Conservation (phyloP, 2,888 invertebrate species). For the Ypsolopha sequella region DNA sequence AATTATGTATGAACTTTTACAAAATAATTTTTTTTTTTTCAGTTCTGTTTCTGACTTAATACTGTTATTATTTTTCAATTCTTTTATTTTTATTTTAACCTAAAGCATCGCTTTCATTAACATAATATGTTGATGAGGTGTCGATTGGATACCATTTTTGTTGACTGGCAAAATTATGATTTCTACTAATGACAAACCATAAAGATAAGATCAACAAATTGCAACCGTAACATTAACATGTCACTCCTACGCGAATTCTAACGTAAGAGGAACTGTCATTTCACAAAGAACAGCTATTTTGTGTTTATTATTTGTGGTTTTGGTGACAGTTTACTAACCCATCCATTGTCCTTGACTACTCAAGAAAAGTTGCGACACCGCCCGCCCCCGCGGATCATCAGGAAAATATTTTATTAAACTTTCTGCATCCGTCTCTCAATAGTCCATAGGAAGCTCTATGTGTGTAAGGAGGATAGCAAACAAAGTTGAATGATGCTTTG, state of each 20-base stretch:
- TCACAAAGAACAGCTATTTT: conserved; percentile 26
- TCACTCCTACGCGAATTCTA: background rate
- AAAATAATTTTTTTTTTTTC: no score
- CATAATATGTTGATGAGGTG: no score
- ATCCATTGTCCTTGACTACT: conserved; percentile 44
- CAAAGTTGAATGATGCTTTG: conserved; percentile 38
- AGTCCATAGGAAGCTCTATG: conserved; percentile 19
- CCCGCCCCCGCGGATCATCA: conserved; percentile 31
- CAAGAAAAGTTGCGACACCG: conserved; percentile 38
- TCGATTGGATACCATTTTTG: no score
- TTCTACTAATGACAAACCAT: no score
- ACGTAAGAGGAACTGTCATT: conserved; percentile 31
- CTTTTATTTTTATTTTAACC: no score
- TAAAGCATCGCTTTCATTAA: no score
- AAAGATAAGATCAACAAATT: background rate
- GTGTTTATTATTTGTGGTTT: conserved; percentile 27
- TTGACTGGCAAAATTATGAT: no score
- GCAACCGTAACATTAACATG: background rate
- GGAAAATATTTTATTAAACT: conserved; percentile 26
- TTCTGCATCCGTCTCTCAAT: conserved; percentile 26
- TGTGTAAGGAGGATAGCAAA: conserved; percentile 29
- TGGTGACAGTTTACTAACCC: conserved; percentile 40
- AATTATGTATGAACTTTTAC: no score
- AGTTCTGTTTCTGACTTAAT: no score
- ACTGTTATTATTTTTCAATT: no score